These are phyloP conservation scores for Cinclus cinclus DNA, from an alignment of 2,113 vertebrate species.

Conservation along the genomic window DNA sequence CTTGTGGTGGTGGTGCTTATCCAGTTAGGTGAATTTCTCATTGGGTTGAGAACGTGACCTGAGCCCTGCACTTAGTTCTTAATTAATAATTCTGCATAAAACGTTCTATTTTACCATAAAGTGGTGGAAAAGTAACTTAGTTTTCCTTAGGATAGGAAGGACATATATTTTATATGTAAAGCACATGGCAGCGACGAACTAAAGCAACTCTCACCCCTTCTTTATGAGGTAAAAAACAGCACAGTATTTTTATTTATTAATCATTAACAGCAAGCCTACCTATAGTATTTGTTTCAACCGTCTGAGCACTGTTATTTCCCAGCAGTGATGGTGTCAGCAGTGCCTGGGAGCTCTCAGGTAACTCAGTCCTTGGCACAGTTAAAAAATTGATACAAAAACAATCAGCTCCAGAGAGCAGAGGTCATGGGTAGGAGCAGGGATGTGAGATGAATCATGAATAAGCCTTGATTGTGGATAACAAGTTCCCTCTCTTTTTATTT, in stretches of 20 bases:
- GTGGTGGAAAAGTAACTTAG: neutral
- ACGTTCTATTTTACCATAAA: neutral
- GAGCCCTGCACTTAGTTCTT: neutral
- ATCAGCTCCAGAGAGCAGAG: constrained; percentile 3
- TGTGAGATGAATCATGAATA: neutral
- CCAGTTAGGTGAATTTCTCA: neutral
- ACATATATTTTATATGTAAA: neutral
- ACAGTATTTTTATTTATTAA: neutral
- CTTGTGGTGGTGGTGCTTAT: neutral
- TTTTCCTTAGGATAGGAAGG: neutral
- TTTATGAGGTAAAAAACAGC: neutral
- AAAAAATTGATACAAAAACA: neutral
- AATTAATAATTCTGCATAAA: neutral
- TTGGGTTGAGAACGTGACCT: neutral
- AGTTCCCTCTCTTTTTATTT: neutral
- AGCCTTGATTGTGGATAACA: neutral
- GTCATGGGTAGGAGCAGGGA: neutral
- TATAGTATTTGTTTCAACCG: neutral
- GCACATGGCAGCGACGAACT: neutral
- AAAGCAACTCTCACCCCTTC: neutral
- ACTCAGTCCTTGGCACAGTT: neutral
- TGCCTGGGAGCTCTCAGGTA: constrained; percentile 21
- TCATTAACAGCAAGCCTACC: neutral
- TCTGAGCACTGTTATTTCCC: neutral
- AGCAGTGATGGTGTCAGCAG: neutral